These are phyloP conservation scores for Drosophila demipolita DNA, from an alignment of 2,888 invertebrate species.

Conservation along the genomic window DNA sequence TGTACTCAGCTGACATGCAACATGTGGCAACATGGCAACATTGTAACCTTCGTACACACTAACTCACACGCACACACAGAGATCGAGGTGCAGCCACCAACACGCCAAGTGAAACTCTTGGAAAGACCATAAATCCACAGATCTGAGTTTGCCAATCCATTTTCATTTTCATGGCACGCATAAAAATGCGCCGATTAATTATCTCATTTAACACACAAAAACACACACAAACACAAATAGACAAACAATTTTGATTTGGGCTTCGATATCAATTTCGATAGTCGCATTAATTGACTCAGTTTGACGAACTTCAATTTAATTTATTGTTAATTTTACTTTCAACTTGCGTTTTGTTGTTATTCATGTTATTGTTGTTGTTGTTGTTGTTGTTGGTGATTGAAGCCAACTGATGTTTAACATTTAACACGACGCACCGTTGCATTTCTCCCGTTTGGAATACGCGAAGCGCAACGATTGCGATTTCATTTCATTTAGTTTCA, in stretches of 20 bases:
- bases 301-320: slow-evolving; percentile 73
- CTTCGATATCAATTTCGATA: slow-evolving; percentile 41
- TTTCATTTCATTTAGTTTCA: slow-evolving; percentile 47
- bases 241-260: slow-evolving; percentile 18
- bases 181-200: slow-evolving; percentile 50
- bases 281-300: slow-evolving; percentile 56
- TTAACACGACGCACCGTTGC: slow-evolving; percentile 43
- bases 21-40: slow-evolving; percentile 38
- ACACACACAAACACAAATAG: slow-evolving; percentile 7
- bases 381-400: slow-evolving; percentile 13
- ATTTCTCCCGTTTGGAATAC: slow-evolving; percentile 36
- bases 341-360: slow-evolving; percentile 40
- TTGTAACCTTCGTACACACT: slow-evolving; percentile 20
- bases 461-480: slow-evolving; percentile 48
- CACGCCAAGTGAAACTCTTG: slow-evolving; percentile 54
- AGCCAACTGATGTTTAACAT: slow-evolving; percentile 29
- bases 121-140: slow-evolving; percentile 39
- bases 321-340: slow-evolving; percentile 64
- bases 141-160: slow-evolving; percentile 27
- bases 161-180: slow-evolving; percentile 59
- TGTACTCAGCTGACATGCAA: slow-evolving; percentile 18
- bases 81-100: slow-evolving; percentile 26
- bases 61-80: slow-evolving; percentile 1
- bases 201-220: slow-evolving; percentile 34
- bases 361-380: slow-evolving; percentile 17